These are phyloP conservation scores for Creontiades dilutus DNA, from an alignment of 2,888 invertebrate genomes.

Conservation along the genomic window DNA sequence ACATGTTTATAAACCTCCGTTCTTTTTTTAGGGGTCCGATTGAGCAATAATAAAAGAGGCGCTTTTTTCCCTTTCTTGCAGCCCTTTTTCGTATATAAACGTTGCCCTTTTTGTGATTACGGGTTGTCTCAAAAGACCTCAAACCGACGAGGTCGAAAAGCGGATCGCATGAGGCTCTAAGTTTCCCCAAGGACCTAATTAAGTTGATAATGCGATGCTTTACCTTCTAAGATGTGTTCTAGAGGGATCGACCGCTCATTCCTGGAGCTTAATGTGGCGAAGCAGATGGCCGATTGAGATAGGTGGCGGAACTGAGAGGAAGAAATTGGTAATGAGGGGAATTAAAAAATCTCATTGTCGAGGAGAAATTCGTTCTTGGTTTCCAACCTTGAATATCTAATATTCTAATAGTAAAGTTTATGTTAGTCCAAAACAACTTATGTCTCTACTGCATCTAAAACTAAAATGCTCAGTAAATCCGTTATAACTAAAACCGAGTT, in stretches of 20 bases:
- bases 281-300: neutral
- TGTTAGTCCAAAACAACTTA: no score
- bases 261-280: neutral
- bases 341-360: neutral
- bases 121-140: conserved; percentile 40
- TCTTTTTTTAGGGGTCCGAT: conserved; percentile 44
- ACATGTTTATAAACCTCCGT: conserved; percentile 56
- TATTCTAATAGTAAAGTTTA: no score
- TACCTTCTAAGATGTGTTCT: neutral
- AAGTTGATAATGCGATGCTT: conserved; percentile 17
- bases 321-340: neutral
- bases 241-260: neutral
- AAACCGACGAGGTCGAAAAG: conserved; percentile 11
- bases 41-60: conserved; percentile 56
- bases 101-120: conserved; percentile 58
- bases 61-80: conserved; percentile 7
- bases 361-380: neutral
- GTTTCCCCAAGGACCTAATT: conserved; percentile 1
- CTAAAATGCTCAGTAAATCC: no score
- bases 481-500: no score
- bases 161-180: conserved; percentile 40
- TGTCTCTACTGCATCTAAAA: no score
- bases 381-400: no score
- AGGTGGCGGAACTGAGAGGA: neutral
- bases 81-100: conserved; percentile 36